phyloP scores from a whole-genome alignment of 2,113 vertebrate genomes.

The Phylloscopus trochiloides region DNA sequence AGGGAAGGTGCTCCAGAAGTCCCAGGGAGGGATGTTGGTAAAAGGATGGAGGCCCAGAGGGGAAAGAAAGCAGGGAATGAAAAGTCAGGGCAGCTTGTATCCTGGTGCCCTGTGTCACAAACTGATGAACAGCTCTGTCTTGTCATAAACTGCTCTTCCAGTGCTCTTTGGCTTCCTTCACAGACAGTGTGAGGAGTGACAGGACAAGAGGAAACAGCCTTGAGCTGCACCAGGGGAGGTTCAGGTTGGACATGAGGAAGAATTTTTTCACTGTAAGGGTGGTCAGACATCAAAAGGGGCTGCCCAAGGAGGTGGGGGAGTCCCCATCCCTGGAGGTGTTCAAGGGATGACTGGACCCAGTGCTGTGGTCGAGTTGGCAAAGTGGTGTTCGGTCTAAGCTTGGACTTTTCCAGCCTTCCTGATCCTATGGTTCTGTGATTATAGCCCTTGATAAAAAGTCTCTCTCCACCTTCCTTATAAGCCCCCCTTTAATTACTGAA shows the following conservation, averaged over 20 bases:
- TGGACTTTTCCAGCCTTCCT: not conserved
- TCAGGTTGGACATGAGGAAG: not conserved
- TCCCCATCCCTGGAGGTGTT: too few species aligned
- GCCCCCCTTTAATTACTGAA: not conserved
- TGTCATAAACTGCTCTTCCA: not conserved
- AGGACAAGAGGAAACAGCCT: accelerated
- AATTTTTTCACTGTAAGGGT: not conserved
- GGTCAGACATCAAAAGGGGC: not conserved
- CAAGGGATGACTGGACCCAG: not conserved
- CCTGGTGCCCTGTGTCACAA: not conserved
- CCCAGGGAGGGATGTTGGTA: not conserved
- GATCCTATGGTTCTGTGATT: not conserved
- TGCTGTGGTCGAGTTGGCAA: not conserved
- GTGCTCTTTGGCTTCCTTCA: not conserved
- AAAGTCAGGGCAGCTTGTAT: not conserved
- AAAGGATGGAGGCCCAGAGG: not conserved
- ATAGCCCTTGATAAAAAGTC: not conserved
- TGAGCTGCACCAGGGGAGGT: not conserved
- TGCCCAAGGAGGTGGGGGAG: not conserved
- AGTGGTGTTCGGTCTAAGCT: not conserved
- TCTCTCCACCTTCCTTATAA: not conserved
- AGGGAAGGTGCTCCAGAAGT: not conserved
- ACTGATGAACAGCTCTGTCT: not conserved
- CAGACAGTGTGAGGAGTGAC: not conserved
- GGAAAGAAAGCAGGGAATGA: not conserved